Percentiles rank a stretch among this genome's conserved stretches.
These are phyloP conservation scores for Biston betularia DNA, from an alignment of 2,888 invertebrate genomes.

Conservation along the genomic window DNA sequence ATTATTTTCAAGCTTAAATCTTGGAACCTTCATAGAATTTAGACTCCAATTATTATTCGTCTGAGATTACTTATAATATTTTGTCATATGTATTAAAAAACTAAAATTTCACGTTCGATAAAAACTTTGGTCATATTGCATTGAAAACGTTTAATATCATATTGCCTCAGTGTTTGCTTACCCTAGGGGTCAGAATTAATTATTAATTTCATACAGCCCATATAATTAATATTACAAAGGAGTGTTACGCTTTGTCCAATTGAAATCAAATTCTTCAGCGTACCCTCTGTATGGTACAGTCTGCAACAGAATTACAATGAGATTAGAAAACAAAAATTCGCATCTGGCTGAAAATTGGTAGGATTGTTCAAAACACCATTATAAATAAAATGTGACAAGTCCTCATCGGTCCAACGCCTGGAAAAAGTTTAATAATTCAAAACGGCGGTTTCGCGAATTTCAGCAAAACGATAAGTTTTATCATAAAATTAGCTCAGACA, in stretches of 20 bases:
- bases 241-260: constrained; percentile 14
- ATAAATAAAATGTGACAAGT: too few relatives aligned
- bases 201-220: constrained; percentile 1
- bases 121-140: not conserved
- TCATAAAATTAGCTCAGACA: too few relatives aligned
- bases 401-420: too few relatives aligned
- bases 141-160: not conserved
- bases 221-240: constrained; percentile 17
- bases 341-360: too few relatives aligned
- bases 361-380: too few relatives aligned
- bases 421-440: too few relatives aligned
- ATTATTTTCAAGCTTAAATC: not conserved
- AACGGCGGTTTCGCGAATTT: too few relatives aligned
- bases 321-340: not conserved
- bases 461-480: too few relatives aligned
- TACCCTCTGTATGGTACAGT: constrained; percentile 10
- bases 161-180: not conserved
- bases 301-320: not conserved
- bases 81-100: too few relatives aligned
- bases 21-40: too few relatives aligned
- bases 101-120: not conserved
- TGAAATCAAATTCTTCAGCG: constrained; percentile 10
- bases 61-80: too few relatives aligned
- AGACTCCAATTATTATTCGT: too few relatives aligned
- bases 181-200: constrained; percentile 6